A percentile compares a stretch with the other conserved stretches of the same genome.
These are phyloP conservation scores for Scyliorhinus canicula DNA, from an alignment of 2,797 vertebrate genomes.

Conservation along the genomic window DNA sequence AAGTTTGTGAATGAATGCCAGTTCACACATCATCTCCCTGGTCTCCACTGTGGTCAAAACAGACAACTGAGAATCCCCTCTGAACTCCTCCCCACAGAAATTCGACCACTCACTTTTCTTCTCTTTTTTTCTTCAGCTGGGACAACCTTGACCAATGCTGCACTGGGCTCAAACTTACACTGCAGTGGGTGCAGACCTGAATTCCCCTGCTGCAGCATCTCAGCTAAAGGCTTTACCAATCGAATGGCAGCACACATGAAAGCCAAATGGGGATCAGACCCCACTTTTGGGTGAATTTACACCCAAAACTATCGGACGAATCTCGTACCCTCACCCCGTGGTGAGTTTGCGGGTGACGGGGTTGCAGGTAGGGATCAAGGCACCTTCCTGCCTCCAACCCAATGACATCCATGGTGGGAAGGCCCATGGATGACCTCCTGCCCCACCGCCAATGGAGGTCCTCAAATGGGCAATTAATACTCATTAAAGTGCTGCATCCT, in stretches of 20 bases:
- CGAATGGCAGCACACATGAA: not conserved
- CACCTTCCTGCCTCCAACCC: not conserved
- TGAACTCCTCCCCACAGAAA: not conserved
- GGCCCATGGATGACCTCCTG: not conserved
- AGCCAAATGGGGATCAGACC: not conserved
- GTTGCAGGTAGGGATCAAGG: too few species aligned
- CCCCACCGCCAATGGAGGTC: not conserved
- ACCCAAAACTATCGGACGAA: too few species aligned
- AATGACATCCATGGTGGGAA: not conserved
- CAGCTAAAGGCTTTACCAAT: not conserved
- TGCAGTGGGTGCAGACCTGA: not conserved
- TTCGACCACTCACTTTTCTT: not conserved
- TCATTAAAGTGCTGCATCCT: too few species aligned
- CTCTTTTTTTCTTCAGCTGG: not conserved
- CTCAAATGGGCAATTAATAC: too few species aligned
- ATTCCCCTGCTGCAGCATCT: not conserved
- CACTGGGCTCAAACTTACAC: not conserved
- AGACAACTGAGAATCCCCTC: not conserved
- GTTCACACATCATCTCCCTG: not conserved
- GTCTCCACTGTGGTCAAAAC: not conserved
- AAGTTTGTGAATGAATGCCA: not conserved
- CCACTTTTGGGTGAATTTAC: not conserved
- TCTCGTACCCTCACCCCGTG: too few species aligned
- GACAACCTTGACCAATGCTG: not conserved
- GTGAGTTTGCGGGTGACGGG: too few species aligned